phyloP scores from a whole-genome alignment of 2,113 vertebrate species.

The Turnix velox region DNA sequence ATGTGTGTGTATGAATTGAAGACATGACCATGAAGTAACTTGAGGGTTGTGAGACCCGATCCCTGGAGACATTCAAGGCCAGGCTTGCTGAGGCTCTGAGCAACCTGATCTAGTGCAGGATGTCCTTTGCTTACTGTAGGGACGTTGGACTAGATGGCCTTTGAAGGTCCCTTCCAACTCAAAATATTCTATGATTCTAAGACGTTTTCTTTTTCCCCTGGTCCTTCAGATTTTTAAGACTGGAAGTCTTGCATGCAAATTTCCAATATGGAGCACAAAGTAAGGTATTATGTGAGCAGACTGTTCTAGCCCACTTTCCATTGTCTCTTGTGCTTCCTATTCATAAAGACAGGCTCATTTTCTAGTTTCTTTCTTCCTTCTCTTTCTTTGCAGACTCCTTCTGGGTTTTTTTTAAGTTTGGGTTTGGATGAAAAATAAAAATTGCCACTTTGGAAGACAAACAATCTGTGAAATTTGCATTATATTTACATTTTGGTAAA shows the following conservation, averaged over 20 bases:
- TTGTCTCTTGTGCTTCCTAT: background rate
- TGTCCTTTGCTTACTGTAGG: too few relatives aligned
- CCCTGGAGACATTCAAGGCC: too few relatives aligned
- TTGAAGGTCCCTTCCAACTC: too few relatives aligned
- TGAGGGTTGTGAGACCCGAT: too few relatives aligned
- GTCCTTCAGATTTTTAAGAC: background rate
- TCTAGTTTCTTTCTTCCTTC: background rate
- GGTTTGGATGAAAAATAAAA: background rate
- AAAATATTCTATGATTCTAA: too few relatives aligned
- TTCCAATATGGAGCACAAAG: background rate
- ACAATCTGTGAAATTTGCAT: background rate
- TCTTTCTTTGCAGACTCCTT: background rate
- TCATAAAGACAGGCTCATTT: background rate
- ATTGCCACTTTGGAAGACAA: background rate
- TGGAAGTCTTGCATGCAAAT: background rate
- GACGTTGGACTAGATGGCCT: too few relatives aligned
- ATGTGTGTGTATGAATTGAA: background rate
- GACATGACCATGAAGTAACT: too few relatives aligned
- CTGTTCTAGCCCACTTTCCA: background rate
- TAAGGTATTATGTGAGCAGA: background rate
- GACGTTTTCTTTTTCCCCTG: background rate
- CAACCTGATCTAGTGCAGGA: too few relatives aligned
- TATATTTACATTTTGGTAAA: background rate
- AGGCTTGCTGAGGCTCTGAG: too few relatives aligned
- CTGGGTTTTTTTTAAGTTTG: background rate